Evolutionary conservation across 53 echinoderm and acorn worm species (phyloP), one percentile per base, ranked within the genome.

Genomic region (Patiria pectinifera): DNA sequence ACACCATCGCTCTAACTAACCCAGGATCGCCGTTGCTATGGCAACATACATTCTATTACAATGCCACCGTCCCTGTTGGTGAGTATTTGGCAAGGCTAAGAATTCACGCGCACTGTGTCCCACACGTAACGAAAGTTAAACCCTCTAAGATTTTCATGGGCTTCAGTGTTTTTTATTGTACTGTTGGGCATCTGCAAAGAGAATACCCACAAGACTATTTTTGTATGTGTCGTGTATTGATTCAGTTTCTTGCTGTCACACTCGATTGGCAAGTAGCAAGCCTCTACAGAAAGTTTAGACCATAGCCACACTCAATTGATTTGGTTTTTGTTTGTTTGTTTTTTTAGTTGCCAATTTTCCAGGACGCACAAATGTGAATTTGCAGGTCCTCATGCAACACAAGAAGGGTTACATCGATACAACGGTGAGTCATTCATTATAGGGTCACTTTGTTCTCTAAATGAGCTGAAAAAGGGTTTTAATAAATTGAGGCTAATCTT

Each of bases 31-130:
- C 87, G 13, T 83, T 93, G n/a, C 86, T 82, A 60, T 95, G 92
- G 92, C 84, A 77, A 53, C 92, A 95, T 21, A 84, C 53, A 21
- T 95, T 95, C 81, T 89, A 47, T 59, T 83, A 86, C 5, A 92
- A 84, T 23, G 92, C 88, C 23, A 83, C 92, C 14, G 95, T 95
- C 19, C 95, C 90, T 11, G 86, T 95, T 2, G 25, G 95, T 95
- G 70, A 92, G 95, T 89, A 83, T 35, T 35, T 0, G 35, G 35
- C 35, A 35, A 35, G 53, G 53, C 8, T 2, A 53, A 53, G 53
- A 53, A 35, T 35, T 35, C 35, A 35, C 35, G 35, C 35, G 1
- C 35, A 35, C 35, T 35, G 35, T 35, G 35, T 35, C 35, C 35
- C 35, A 35, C 35, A 35, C 35, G 35, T 35, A 35, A 35, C 1